Conservation (phyloP, 2,797 vertebrate genomes). For the Channallabes apus region DNA sequence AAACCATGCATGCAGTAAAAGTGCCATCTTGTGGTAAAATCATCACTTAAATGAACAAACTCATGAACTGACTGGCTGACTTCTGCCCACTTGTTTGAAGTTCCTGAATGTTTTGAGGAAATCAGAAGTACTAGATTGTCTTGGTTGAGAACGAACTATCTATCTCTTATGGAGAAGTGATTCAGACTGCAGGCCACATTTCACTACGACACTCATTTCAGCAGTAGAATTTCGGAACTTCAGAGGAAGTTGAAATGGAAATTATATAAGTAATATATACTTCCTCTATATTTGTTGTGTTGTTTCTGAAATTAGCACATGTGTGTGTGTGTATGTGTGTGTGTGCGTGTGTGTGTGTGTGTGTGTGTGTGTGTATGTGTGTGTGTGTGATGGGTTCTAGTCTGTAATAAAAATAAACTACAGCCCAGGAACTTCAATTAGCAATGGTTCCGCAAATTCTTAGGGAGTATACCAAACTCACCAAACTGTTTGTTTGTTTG, state of each 20-base stretch:
- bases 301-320: neutral
- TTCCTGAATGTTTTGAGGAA: neutral
- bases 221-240: neutral
- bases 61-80: neutral
- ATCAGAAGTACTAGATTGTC: neutral
- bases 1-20: neutral
- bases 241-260: neutral
- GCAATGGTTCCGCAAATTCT: neutral
- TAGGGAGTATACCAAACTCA: neutral
- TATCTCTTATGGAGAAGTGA: neutral
- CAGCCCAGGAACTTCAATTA: neutral
- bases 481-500: neutral
- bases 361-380: too few species aligned
- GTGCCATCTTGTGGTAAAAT: constrained; percentile 11
- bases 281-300: neutral
- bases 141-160: neutral
- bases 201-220: neutral
- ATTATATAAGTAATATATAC: neutral
- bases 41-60: neutral
- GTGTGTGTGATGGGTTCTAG: neutral
- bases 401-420: neutral
- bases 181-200: neutral
- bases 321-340: too few species aligned
- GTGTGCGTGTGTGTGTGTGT: too few species aligned
- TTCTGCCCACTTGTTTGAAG: neutral